Evolutionary conservation across 1,140 invertebrate species (phyloP).

Genomic region (Zaprionus capensis): DNA sequence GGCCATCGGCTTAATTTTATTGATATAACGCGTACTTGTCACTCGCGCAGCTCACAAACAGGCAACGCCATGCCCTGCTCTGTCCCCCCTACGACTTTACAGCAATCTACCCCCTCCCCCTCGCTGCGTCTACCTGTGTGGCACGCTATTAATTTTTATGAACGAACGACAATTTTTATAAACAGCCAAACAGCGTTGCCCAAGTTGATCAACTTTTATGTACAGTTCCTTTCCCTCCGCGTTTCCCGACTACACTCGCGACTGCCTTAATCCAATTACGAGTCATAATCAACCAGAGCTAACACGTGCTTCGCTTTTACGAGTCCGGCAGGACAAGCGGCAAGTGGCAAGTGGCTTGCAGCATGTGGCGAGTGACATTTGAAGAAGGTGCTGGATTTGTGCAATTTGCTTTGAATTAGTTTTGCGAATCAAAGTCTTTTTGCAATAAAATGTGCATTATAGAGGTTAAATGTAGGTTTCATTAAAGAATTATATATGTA

Average conservation of each 20-base stretch:
- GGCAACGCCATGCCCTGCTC: not conserved
- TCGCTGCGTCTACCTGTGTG: not conserved
- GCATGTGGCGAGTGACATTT: conserved; percentile 1
- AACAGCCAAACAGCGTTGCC: conserved; percentile 10
- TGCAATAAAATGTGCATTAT: not conserved
- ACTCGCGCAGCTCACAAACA: conserved; percentile 27
- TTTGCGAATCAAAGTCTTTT: not conserved
- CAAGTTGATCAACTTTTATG: conserved; percentile 41
- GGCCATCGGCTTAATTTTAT: conserved; percentile 74
- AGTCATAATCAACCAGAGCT: conserved; percentile 33
- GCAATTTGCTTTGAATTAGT: conserved; percentile 20
- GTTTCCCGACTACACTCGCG: not conserved
- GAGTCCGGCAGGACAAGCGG: conserved; percentile 16
- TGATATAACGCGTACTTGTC: conserved; percentile 78
- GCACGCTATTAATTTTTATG: conserved; percentile 46
- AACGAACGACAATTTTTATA: conserved; percentile 29
- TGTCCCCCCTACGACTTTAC: too few species aligned
- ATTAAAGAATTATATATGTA: too few species aligned
- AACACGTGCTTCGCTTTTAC: conserved; percentile 29
- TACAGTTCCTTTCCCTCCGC: not conserved
- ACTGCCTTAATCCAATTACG: conserved; percentile 40
- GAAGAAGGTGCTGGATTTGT: conserved; percentile 10
- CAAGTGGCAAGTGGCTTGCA: not conserved
- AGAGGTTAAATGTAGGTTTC: too few species aligned
- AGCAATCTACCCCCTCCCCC: not conserved